Base-by-base conservation (phyloP, 1,140 invertebrate species). In the Thaumatotibia leucotreta region DNA sequence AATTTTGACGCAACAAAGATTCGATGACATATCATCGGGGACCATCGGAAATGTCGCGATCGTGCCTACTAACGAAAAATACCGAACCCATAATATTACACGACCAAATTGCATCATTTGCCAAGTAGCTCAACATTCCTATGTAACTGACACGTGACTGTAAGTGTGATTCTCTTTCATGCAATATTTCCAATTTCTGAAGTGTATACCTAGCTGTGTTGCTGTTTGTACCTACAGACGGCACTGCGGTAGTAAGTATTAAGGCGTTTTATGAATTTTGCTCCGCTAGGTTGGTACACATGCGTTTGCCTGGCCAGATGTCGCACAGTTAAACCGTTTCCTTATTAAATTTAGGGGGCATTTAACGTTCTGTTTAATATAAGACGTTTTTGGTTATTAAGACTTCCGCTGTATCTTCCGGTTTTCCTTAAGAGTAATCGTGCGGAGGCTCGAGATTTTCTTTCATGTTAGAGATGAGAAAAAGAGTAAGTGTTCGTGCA, bases 201-300 rank as follows among this genome's bases (percentile, higher is more conserved):
- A n/a, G n/a, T n/a, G n/a, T n/a, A n/a, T n/a, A n/a, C n/a, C n/a
- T n/a, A n/a, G n/a, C n/a, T n/a, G n/a, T n/a, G n/a, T n/a, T n/a
- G n/a, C n/a, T n/a, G n/a, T n/a, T n/a, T n/a, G n/a, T n/a, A n/a
- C n/a, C 33, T 68, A 54, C 52, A 68, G 45, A 52, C 62, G 62
- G 52, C 61, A 58, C 52, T 58, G 52, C 52, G 52, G 52, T 58
- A 68, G 61, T 63, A 50, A 50, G 66, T 68, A 68, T 64, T 64
- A 64, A 68, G 52, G 52, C 66, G 66, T 68, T 65, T 69, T 65
- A 69, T 69, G 67, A 69, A 69, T 69, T 65, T 63, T 61, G 64
- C 58, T 4, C 24, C 23, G 52, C 61, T 64, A 63, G 64, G 52
- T 58, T 58, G 52, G 52, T 58, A 58, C 61, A 32, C 63, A 29